These are phyloP conservation scores for Diorhabda sublineata DNA, from an alignment of 1,140 invertebrate species.

Conservation along the genomic window DNA sequence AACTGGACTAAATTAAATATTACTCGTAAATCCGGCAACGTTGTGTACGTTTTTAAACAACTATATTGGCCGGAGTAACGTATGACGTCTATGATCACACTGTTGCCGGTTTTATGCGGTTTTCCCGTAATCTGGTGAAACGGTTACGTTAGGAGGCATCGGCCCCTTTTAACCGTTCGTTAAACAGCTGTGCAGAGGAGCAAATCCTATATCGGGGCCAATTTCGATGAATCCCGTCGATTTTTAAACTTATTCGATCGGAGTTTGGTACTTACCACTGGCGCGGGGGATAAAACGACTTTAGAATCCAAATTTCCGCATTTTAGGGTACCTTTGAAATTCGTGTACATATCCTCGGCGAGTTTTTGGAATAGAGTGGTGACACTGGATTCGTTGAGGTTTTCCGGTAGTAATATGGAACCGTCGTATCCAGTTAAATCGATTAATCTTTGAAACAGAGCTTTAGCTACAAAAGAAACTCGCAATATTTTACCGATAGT, in stretches of 20 bases:
- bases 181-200: too few relatives aligned
- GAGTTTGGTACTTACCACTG: slow-evolving; percentile 52
- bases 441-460: slow-evolving; percentile 54
- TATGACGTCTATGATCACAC: background rate
- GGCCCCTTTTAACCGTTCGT: too few relatives aligned
- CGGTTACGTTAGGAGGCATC: too few relatives aligned
- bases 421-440: slow-evolving; percentile 65
- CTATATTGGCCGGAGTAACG: background rate
- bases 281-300: slow-evolving; percentile 72
- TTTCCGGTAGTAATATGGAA: slow-evolving; percentile 62
- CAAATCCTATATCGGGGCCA: too few relatives aligned
- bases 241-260: too few relatives aligned
- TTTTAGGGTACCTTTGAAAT: slow-evolving; percentile 69
- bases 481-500: too few relatives aligned
- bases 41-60: background rate
- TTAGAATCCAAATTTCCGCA: slow-evolving; percentile 74
- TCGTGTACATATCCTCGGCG: slow-evolving; percentile 72
- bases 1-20: background rate
- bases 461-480: slow-evolving; percentile 48
- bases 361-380: slow-evolving; percentile 67
- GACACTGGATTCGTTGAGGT: slow-evolving; percentile 51
- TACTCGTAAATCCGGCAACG: background rate
- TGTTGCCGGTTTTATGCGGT: too few relatives aligned
- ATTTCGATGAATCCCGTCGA: too few relatives aligned
- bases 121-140: too few relatives aligned